Percentiles rank a stretch among this genome's conserved stretches.
phyloP scores from a whole-genome alignment of 30 jellyfish, hydroid and myxozoan species.

The Turritopsis dohrnii region DNA sequence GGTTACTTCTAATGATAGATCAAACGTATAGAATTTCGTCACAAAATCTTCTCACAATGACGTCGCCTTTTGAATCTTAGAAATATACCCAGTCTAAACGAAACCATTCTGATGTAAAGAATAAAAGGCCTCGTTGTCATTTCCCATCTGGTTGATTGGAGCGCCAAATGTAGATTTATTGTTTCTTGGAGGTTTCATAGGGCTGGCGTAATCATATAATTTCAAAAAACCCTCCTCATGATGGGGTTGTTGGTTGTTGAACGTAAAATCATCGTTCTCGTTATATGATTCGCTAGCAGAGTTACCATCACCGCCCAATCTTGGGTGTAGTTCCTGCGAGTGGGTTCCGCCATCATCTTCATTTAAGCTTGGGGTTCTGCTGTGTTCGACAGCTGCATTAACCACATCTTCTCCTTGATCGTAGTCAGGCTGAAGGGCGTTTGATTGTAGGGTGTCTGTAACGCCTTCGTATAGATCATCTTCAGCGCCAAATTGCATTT shows the following conservation, averaged over 20 bases:
- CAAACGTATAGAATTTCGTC: too few species aligned
- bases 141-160: neutral
- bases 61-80: too few species aligned
- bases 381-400: neutral
- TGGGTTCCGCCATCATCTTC: neutral
- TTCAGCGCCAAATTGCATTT: conserved; percentile 61
- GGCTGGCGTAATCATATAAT: neutral
- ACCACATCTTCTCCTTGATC: neutral
- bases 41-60: too few species aligned
- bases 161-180: neutral
- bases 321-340: neutral
- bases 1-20: too few species aligned
- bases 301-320: neutral
- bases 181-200: neutral
- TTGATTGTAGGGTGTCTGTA: neutral
- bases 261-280: neutral
- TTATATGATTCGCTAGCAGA: neutral
- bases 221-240: neutral
- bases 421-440: neutral
- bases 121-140: conserved; percentile 1
- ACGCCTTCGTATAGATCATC: neutral
- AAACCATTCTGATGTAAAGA: neutral
- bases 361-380: neutral
- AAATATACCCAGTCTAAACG: neutral
- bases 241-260: neutral